These are phyloP conservation scores for Lacanobia wlatinum DNA, from an alignment of 2,888 invertebrate species.

Conservation along the genomic window DNA sequence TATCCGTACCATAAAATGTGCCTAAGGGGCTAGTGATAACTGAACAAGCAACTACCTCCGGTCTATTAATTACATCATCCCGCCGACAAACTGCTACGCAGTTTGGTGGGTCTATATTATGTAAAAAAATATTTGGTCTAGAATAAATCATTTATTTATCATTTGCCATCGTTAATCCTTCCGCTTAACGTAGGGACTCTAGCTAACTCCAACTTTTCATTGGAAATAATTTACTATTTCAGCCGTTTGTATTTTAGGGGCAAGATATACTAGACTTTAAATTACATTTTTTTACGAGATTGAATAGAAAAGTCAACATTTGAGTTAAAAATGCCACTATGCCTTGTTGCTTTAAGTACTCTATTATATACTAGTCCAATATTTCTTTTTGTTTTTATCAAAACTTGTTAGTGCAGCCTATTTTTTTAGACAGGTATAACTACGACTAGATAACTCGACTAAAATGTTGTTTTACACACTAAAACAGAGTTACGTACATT, in stretches of 20 bases:
- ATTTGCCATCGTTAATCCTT: not conserved
- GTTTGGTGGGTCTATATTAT: too few relatives aligned
- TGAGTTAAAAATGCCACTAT: too few relatives aligned
- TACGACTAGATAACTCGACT: slow-evolving; percentile 7
- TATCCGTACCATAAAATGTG: not conserved
- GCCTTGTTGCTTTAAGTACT: too few relatives aligned
- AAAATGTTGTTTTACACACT: slow-evolving; percentile 39
- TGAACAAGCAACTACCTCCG: slow-evolving; percentile 4
- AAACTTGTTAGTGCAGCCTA: too few relatives aligned
- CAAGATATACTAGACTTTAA: too few relatives aligned
- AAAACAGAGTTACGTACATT: slow-evolving; percentile 55
- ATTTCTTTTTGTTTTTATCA: too few relatives aligned
- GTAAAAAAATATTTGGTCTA: too few relatives aligned
- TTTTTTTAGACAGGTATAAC: not conserved
- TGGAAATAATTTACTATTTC: not conserved
- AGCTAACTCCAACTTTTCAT: not conserved
- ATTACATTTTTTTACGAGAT: too few relatives aligned
- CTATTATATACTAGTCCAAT: too few relatives aligned
- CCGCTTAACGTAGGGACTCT: not conserved
- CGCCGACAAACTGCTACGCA: too few relatives aligned
- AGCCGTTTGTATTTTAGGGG: not conserved
- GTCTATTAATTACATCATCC: not conserved
- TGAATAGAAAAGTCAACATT: too few relatives aligned
- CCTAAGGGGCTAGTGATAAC: not conserved
- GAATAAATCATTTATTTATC: too few relatives aligned